Percentiles rank a stretch among this genome's conserved stretches.
phyloP scores from a whole-genome alignment of 2,888 invertebrate genomes.

The Scaptomyza polygonia region DNA sequence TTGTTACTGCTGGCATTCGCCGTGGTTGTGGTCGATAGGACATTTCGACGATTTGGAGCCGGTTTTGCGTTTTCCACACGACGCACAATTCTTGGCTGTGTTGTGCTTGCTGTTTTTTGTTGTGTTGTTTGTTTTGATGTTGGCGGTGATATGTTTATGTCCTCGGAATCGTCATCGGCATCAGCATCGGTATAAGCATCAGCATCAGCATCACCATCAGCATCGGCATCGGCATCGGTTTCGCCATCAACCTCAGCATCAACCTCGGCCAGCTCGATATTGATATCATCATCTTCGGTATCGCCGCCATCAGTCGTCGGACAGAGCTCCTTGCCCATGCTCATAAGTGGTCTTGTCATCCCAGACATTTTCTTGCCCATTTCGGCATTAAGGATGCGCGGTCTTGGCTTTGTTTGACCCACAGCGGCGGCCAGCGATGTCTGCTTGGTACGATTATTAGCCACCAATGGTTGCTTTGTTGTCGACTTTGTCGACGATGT shows the following conservation, averaged over 20 bases:
- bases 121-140: conserved; percentile 1
- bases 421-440: conserved; percentile 17
- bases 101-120: neutral
- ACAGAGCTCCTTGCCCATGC: conserved; percentile 74
- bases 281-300: conserved; percentile 63
- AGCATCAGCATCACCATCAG: neutral
- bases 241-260: neutral
- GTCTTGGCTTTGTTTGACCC: conserved; percentile 71
- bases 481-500: neutral
- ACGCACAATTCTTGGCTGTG: conserved; percentile 26
- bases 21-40: conserved; percentile 42
- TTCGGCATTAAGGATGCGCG: conserved; percentile 82
- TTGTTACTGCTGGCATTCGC: conserved; percentile 37
- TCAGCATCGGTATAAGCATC: conserved; percentile 17
- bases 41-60: conserved; percentile 39
- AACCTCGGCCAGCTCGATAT: conserved; percentile 48
- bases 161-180: neutral
- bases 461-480: conserved; percentile 6
- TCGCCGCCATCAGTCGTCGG: conserved; percentile 52
- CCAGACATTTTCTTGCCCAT: conserved; percentile 81
- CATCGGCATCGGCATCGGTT: conserved; percentile 18
- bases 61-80: conserved; percentile 27
- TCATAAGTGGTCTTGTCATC: conserved; percentile 80
- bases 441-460: conserved; percentile 20
- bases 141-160: conserved; percentile 35